Evolutionary conservation across 1,140 invertebrate genomes (phyloP), one percentile per base, ranked within the genome.

Genomic region (Listronotus oregonensis): DNA sequence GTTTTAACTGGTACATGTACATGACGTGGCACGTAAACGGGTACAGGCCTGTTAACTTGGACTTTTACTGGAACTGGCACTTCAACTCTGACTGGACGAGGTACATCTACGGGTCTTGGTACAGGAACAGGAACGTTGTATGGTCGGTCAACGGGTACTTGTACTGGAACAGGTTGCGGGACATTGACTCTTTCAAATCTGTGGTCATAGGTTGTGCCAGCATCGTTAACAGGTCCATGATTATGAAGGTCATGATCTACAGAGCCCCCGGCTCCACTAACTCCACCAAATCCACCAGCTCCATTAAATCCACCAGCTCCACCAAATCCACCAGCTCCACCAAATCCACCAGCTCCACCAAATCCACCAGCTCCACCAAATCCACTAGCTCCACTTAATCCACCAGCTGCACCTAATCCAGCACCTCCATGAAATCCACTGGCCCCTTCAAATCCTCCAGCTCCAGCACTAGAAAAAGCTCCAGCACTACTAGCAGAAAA

Each of bases 161-260:
- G 75, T 17, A 74, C 69, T 7, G 77, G 69, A 73, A 74, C 68
- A 65, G 77, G 81, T 68, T 76, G 54, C 70, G 78, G 49, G 71
- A 82, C 74, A 71, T 66, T 60, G 14, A 78, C 72, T 42, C 67
- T 59, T 68, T 72, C 62, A 31, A 60, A 70, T 12, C 68, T 61
- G 27, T 71, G 70, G 39, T 66, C 67, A 52, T 67, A 70, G 17
- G 71, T 73, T 21, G 65, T 72, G 12, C 70, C 69, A 14, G 49
- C 64, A 21, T 74, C 46, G 27, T 58, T 43, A 10, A 50, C 15
- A n/a, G 43, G 39, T 2, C 34, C 39, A 18, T 43, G 49, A 32
- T 49, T n/a, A 39, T 15, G n/a, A 18, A 15, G 12, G 11, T 39
- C 46, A 11, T 34, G 4, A 12, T 42, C 17, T 37, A 32, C 65